These are phyloP conservation scores for Rhysida immarginata DNA, from an alignment of 1,140 invertebrate genomes.

Conservation along the genomic window DNA sequence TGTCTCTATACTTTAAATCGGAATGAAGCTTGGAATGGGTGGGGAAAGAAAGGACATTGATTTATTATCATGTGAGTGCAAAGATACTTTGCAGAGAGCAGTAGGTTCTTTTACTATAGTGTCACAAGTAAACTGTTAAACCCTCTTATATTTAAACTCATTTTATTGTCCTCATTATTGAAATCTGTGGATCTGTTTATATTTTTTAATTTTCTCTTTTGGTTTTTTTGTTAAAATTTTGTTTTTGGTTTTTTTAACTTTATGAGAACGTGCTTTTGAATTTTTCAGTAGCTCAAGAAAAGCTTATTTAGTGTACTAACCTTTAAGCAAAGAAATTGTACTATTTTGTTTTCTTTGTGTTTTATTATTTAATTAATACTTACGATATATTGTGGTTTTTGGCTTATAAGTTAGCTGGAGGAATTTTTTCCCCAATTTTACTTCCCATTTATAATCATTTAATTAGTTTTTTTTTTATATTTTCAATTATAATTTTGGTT, in stretches of 20 bases:
- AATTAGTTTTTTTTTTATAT: constrained; percentile 1
- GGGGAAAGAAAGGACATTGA: neutral
- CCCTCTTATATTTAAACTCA: neutral
- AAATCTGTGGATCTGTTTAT: neutral
- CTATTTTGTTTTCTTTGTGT: constrained; percentile 1
- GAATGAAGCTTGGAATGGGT: neutral
- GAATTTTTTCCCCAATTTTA: neutral
- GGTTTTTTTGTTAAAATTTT: neutral
- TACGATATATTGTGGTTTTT: neutral
- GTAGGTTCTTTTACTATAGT: neutral
- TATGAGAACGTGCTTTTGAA: neutral
- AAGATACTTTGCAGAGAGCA: neutral
- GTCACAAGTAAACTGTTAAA: neutral
- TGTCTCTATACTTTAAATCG: neutral
- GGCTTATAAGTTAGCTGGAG: constrained; percentile 1
- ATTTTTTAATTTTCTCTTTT: neutral
- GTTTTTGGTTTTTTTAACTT: too few relatives aligned
- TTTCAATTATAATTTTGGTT: too few relatives aligned
- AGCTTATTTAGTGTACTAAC: neutral
- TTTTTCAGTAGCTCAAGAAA: neutral
- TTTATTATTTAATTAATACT: neutral
- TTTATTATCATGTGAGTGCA: neutral
- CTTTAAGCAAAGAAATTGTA: neutral
- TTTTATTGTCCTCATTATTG: constrained; percentile 1
- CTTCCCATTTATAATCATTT: constrained; percentile 1